Percentiles rank a stretch among this genome's conserved stretches.
Evolutionary conservation across 2,113 vertebrate species (phyloP).

Genomic region (Pseudonaja textilis): DNA sequence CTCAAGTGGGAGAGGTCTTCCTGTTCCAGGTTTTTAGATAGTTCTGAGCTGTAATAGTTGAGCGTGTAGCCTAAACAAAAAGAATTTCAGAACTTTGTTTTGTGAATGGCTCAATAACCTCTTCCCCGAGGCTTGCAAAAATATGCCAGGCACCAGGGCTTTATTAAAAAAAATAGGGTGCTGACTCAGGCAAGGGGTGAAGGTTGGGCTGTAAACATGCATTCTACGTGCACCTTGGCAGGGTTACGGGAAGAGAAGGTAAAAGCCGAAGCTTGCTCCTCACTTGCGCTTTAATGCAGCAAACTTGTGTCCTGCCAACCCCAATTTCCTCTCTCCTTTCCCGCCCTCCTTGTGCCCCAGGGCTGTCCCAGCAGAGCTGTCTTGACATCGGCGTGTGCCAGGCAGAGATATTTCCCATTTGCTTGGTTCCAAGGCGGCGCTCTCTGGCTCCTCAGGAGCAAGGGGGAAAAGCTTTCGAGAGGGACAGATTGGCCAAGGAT

Average conservation of each 20-base stretch:
- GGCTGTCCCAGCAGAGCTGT: background rate
- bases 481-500: background rate
- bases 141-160: background rate
- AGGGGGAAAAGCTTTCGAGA: background rate
- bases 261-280: background rate
- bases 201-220: background rate
- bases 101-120: background rate
- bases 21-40: slow-evolving; percentile 19
- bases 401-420: background rate
- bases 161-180: background rate
- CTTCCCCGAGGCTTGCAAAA: background rate
- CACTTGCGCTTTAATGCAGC: background rate
- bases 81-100: background rate
- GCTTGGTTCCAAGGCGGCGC: background rate
- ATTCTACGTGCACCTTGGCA: background rate
- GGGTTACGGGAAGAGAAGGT: background rate
- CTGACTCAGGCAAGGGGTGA: background rate
- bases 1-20: slow-evolving; percentile 11
- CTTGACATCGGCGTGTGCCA: background rate
- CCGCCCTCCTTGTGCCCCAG: background rate
- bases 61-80: background rate
- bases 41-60: slow-evolving; percentile 26
- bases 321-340: background rate
- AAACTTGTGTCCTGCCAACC: background rate
- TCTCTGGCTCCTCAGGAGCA: background rate